These are phyloP conservation scores for Corapipo altera DNA, from an alignment of 2,113 vertebrate species.

Conservation along the genomic window DNA sequence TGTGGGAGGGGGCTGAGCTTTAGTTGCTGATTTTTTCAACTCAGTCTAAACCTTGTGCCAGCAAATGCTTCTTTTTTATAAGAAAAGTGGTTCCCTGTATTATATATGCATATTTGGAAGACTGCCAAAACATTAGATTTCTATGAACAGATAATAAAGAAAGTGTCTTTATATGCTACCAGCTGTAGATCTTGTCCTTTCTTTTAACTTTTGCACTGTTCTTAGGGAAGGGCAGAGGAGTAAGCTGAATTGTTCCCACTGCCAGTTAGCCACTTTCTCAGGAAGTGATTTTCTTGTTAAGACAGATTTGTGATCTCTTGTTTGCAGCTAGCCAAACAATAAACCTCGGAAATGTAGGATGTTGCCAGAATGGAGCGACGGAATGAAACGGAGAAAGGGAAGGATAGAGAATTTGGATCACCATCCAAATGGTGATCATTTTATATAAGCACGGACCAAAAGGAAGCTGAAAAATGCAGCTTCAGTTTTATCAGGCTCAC, in stretches of 20 bases:
- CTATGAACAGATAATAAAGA: constrained; percentile 17
- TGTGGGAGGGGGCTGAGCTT: background rate
- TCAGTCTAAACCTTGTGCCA: constrained; percentile 11
- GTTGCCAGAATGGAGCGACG: background rate
- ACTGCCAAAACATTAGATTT: constrained; percentile 1
- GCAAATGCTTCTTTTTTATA: constrained; percentile 4
- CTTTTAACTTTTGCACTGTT: background rate
- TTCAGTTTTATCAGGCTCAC: background rate
- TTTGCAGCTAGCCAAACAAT: background rate
- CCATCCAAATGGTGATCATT: background rate
- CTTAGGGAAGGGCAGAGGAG: background rate
- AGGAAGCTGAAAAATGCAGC: background rate
- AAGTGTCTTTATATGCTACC: background rate
- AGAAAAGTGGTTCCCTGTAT: constrained; percentile 11
- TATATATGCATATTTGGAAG: constrained; percentile 32
- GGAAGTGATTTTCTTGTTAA: background rate
- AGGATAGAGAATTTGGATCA: background rate
- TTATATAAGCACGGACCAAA: background rate
- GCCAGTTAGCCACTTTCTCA: background rate
- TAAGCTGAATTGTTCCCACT: background rate
- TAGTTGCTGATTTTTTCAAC: background rate
- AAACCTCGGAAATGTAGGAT: background rate
- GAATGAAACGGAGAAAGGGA: background rate
- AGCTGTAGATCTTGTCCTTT: background rate
- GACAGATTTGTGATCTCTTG: background rate